Evolutionary conservation across 2,888 invertebrate species (phyloP), one percentile per base, ranked within the genome.

Genomic region (Chironomus tentans): DNA sequence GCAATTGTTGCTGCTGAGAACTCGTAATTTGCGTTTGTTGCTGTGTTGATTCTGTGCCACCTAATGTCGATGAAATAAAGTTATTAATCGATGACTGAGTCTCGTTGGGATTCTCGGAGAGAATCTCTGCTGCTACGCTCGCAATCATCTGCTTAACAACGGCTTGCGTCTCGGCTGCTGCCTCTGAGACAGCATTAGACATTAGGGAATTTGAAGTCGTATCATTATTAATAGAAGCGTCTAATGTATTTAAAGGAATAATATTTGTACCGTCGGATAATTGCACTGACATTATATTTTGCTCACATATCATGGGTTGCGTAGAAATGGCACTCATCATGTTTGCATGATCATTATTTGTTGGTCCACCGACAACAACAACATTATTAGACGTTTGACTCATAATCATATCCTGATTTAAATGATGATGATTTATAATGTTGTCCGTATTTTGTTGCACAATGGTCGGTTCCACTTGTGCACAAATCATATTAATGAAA

Each of bases 111-210:
- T 74, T 28, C 24, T 65, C 74, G 69, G 90, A 88, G 2, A 91
- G 85, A 79, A 90, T 88, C 83, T 91, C 90, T 0, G 89, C 90
- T 0, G 91, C 90, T 5, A 92, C 92, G 81, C 90, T 90, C 75
- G 92, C 85, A 68, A 92, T 87, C 87, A 92, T 90, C n/a, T 89
- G 90, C 78, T 92, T 91, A 79, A 90, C 90, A 38, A 90, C 88
- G 38, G 89, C 87, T 1, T 87, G 86, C 68, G 88, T 87, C 85
- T 87, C 77, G 86, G 86, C 10, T 85, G 84, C 28, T 84, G 82
- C 68, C 85, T 85, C 78, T 13, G 77, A 77, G 15, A 78, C 77
- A 10, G 77, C 77, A 21, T 76, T 78, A 6, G 77, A 68, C 0
- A 80, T 78, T 70, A 79, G 80, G 5, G 80, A 18, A 46, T 47